These are phyloP conservation scores for Stenodema calcarata DNA, from an alignment of 2,888 invertebrate species.

Conservation along the genomic window DNA sequence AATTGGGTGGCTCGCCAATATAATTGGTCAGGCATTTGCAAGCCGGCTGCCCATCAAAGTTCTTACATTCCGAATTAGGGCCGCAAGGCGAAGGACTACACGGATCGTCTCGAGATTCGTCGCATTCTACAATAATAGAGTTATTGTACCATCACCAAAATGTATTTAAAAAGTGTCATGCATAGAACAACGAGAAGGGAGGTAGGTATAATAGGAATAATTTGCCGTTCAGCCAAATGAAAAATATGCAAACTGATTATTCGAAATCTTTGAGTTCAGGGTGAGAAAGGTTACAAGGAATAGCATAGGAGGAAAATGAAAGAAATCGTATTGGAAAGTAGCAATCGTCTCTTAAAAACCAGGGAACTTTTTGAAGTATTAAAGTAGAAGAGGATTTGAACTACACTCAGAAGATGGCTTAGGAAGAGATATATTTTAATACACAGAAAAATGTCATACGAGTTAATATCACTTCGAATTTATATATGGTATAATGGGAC, in stretches of 20 bases:
- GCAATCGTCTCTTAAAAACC: too few relatives aligned
- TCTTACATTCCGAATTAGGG: constrained; percentile 68
- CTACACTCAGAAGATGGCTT: too few relatives aligned
- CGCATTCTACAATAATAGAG: constrained; percentile 42
- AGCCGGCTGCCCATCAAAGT: constrained; percentile 55
- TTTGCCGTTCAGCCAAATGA: not conserved
- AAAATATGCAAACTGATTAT: too few relatives aligned
- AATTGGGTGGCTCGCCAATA: constrained; percentile 61
- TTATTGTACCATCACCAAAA: constrained; percentile 19
- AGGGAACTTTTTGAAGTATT: too few relatives aligned
- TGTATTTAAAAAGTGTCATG: not conserved
- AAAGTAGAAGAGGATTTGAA: too few relatives aligned
- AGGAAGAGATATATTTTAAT: not conserved
- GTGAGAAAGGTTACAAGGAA: too few relatives aligned
- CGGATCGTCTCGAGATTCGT: constrained; percentile 39
- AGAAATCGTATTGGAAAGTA: too few relatives aligned
- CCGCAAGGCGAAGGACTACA: constrained; percentile 80
- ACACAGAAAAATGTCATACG: not conserved
- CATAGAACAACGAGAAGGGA: not conserved
- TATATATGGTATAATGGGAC: not conserved
- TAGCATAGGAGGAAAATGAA: too few relatives aligned
- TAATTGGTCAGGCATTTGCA: constrained; percentile 61
- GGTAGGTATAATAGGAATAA: not conserved
- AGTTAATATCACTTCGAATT: not conserved
- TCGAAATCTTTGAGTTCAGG: too few relatives aligned